Base-by-base conservation (phyloP, 2,888 invertebrate species). In the Plagodis dolabraria region DNA sequence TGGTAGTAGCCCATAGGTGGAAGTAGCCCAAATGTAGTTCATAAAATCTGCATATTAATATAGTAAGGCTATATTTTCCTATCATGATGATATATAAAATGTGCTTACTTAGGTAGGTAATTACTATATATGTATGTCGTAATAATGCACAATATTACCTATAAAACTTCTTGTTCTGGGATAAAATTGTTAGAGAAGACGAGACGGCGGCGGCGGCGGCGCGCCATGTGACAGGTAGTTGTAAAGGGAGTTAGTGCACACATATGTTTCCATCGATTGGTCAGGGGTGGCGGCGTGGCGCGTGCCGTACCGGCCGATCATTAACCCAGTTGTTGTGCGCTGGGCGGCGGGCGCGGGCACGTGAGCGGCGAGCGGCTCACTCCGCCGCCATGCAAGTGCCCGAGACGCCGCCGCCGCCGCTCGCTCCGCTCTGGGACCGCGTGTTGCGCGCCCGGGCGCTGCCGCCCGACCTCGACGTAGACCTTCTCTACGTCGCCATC, bases 361-460 rank as follows among this genome's bases (percentile, higher is more conserved):
- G 85, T 84, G 81, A 82, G 72, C 75, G 67, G 50, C 69, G 70
- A 68, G 76, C 76, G 72, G 67, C 67, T 76, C 82, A 82, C 73
- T 81, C 76, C 73, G 73, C 67, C 85, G 80, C 75, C 83, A 92
- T 92, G 92, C 92, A 92, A 84, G 83, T 89, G 76, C 90, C 88
- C 67, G 91, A 88, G 80, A 82, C 86, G 72, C 83, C 85, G 82
- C 92, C 89, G 74, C 91, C 91, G 68, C 92, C 91, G 59, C 93
- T 97, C 61, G 96, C 96, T 47, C 96, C 96, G 52, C 87, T 97
- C 7, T 97, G 97, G 97, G 96, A 97, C 86, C 94, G 96, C 78
- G 95, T 97, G 70, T 94, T 96, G 47, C 93, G 96, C 63, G 96
- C 96, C 61, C 94, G 95, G 59, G 94, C 95, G 54, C 93, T 97